These are phyloP conservation scores for Lepilemur septentrionalis DNA, from an alignment of 2,797 vertebrate genomes.

Conservation along the genomic window DNA sequence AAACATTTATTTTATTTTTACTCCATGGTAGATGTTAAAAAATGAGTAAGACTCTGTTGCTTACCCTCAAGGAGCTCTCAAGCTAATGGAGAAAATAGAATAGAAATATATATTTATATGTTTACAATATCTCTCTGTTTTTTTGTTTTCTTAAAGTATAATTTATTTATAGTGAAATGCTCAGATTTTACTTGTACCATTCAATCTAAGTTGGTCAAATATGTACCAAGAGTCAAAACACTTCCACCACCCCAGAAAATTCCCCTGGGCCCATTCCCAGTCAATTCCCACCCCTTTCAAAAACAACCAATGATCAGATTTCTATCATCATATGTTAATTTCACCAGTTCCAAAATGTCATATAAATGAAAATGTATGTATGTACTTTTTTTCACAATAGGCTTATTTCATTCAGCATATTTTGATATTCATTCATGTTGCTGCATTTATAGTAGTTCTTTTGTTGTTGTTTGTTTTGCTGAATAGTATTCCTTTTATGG, in stretches of 20 bases:
- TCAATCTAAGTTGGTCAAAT: background rate
- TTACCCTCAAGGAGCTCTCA: background rate
- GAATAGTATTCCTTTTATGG: background rate
- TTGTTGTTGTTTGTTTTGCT: background rate
- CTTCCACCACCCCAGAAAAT: background rate
- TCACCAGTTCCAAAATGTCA: background rate
- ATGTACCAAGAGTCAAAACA: background rate
- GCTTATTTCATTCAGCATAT: background rate
- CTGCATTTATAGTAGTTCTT: background rate
- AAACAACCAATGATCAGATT: background rate
- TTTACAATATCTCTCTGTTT: background rate
- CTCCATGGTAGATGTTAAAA: background rate
- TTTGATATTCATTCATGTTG: background rate
- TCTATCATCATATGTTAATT: background rate
- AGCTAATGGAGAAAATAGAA: background rate
- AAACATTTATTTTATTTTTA: slow-evolving; percentile 20
- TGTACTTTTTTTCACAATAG: background rate
- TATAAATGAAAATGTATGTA: background rate
- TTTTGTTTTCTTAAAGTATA: background rate
- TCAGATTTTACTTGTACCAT: background rate
- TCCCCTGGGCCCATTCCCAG: background rate
- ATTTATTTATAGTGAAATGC: background rate
- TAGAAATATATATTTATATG: background rate
- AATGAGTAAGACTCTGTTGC: background rate
- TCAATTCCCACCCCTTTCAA: background rate